Evolutionary conservation across 2,113 vertebrate genomes (phyloP).

Genomic region (Calyptomena viridis): DNA sequence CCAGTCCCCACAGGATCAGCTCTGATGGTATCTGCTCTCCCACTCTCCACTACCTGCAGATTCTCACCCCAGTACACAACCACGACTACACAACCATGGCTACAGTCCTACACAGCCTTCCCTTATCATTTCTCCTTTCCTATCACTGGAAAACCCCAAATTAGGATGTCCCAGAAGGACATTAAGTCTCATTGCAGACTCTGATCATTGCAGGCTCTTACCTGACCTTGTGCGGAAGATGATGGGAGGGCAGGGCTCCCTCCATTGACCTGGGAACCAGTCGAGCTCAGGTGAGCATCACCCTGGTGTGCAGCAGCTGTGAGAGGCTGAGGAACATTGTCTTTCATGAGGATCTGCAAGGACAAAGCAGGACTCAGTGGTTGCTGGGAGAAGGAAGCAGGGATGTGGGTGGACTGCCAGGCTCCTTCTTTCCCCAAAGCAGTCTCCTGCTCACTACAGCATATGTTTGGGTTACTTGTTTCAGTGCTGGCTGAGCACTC

Average conservation of each 20-base stretch:
- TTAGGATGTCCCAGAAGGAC: not conserved
- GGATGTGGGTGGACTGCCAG: not conserved
- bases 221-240: not conserved
- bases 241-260: not conserved
- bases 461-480: not conserved
- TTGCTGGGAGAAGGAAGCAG: not conserved
- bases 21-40: not conserved
- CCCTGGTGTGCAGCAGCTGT: accelerated
- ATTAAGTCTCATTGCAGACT: not conserved
- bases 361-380: not conserved
- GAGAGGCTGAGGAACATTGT: not conserved
- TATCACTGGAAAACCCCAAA: not conserved
- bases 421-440: not conserved
- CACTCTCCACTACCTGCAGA: not conserved
- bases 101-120: not conserved
- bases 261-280: not conserved
- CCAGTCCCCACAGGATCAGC: not conserved
- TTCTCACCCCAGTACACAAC: not conserved
- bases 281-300: not conserved
- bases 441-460: not conserved
- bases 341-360: not conserved
- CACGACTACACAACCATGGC: accelerated
- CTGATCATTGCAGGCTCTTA: not conserved
- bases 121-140: not conserved
- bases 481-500: not conserved